A percentile compares a stretch with the other conserved stretches of the same genome.
Evolutionary conservation across 2,888 invertebrate species (phyloP).

Genomic region (Gnatocerus cornutus): DNA sequence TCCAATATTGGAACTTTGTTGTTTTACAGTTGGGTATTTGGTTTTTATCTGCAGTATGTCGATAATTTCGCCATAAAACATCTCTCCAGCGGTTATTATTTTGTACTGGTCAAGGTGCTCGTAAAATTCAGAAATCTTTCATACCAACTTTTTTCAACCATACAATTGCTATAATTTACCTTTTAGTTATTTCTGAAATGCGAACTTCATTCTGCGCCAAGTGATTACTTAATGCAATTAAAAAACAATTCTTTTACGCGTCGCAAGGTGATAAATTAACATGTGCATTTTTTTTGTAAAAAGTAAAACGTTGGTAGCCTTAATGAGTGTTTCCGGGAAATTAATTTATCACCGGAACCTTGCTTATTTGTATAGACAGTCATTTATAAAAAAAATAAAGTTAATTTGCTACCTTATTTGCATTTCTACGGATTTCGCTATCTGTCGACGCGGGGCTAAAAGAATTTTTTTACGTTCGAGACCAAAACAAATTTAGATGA

Average conservation of each 20-base stretch:
- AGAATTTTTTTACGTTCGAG: no score
- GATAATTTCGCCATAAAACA: conserved; percentile 42
- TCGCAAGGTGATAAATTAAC: not conserved
- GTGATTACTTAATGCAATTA: no score
- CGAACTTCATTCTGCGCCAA: no score
- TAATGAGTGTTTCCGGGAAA: not conserved
- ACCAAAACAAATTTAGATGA: no score
- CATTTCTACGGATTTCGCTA: no score
- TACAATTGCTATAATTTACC: no score
- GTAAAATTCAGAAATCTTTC: conserved; percentile 9
- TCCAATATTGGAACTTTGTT: conserved; percentile 34
- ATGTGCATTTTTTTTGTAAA: conserved; percentile 7
- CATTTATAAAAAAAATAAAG: no score
- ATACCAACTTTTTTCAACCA: no score
- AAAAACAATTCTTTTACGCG: not conserved
- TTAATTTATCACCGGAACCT: conserved; percentile 4
- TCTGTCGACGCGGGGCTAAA: no score
- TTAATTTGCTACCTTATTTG: no score
- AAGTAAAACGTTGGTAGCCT: not conserved
- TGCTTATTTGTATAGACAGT: not conserved
- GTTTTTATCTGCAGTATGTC: conserved; percentile 41
- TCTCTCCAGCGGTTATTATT: conserved; percentile 26
- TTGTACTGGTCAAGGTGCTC: conserved; percentile 30
- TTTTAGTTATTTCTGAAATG: no score
- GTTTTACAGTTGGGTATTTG: conserved; percentile 12